Evolutionary conservation across 2,888 invertebrate genomes (phyloP).

Genomic region (Atrina japonica): DNA sequence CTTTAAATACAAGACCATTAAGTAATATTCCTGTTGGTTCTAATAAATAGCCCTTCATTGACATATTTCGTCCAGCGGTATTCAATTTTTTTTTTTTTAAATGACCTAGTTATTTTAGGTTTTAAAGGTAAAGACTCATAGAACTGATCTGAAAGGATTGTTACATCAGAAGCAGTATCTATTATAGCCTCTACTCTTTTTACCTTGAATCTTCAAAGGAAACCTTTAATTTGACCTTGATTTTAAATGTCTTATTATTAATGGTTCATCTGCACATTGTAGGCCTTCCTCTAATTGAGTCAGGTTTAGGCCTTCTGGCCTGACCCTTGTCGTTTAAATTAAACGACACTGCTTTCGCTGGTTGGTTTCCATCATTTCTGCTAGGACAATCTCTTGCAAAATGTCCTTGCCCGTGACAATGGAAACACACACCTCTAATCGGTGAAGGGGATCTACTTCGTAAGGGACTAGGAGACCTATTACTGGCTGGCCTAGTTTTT

Average conservation of each 20-base stretch:
- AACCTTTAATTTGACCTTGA: too few relatives aligned
- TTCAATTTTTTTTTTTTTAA: too few relatives aligned
- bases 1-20: background rate
- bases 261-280: too few relatives aligned
- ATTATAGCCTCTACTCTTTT: background rate
- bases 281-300: background rate
- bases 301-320: constrained; percentile 12
- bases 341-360: too few relatives aligned
- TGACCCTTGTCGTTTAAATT: constrained; percentile 27
- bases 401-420: too few relatives aligned
- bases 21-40: constrained; percentile 32
- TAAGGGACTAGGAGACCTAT: too few relatives aligned
- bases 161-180: constrained; percentile 40
- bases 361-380: too few relatives aligned
- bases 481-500: too few relatives aligned
- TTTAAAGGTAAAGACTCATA: constrained; percentile 22
- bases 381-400: too few relatives aligned
- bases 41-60: constrained; percentile 29
- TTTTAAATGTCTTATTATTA: too few relatives aligned
- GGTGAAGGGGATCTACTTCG: too few relatives aligned
- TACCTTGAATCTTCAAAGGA: background rate
- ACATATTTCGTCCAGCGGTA: constrained; percentile 40
- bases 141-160: constrained; percentile 43
- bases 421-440: too few relatives aligned
- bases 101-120: constrained; percentile 19